Conservation (phyloP, 1,140 invertebrate species). For the Aphelenchoides avenae region DNA sequence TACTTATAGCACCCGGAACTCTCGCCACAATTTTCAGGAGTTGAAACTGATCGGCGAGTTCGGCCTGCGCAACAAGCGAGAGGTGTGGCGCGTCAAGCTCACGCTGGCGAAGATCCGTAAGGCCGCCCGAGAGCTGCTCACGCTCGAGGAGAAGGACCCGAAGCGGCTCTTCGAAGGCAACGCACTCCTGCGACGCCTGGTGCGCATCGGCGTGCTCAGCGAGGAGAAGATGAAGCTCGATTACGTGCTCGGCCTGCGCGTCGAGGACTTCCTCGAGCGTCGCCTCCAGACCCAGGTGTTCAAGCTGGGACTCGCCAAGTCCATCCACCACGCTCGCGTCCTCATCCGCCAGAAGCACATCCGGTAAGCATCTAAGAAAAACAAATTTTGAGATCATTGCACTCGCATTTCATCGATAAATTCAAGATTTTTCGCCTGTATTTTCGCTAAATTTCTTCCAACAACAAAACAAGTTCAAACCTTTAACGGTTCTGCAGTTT, state of each 20-base stretch:
- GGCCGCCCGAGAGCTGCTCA: constrained; percentile 94
- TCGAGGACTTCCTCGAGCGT: constrained; percentile 98
- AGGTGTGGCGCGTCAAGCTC: constrained; percentile 98
- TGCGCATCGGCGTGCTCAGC: constrained; percentile 93
- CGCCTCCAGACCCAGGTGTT: constrained; percentile 98
- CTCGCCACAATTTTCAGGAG: constrained; percentile 69
- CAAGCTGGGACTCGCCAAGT: constrained; percentile 96
- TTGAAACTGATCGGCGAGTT: constrained; percentile 96
- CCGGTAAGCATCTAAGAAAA: constrained; percentile 68
- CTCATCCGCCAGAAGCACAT: constrained; percentile 98
- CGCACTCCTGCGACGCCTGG: constrained; percentile 89
- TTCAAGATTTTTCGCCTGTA: too few relatives aligned
- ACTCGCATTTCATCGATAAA: too few relatives aligned
- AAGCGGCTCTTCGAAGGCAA: constrained; percentile 98
- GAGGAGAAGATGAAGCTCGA: constrained; percentile 98
- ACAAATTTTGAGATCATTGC: too few relatives aligned
- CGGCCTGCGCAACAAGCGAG: constrained; percentile 95
- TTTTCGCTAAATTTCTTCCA: too few relatives aligned
- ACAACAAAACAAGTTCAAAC: too few relatives aligned
- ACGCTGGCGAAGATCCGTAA: constrained; percentile 97
- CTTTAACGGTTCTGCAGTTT: too few relatives aligned
- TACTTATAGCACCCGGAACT: too few relatives aligned
- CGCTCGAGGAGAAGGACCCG: constrained; percentile 94
- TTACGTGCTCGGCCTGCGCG: constrained; percentile 96
- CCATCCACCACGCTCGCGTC: constrained; percentile 97